Conservation (phyloP, 92 coral and sea anemone genomes). For the Blastomussa wellsi region DNA sequence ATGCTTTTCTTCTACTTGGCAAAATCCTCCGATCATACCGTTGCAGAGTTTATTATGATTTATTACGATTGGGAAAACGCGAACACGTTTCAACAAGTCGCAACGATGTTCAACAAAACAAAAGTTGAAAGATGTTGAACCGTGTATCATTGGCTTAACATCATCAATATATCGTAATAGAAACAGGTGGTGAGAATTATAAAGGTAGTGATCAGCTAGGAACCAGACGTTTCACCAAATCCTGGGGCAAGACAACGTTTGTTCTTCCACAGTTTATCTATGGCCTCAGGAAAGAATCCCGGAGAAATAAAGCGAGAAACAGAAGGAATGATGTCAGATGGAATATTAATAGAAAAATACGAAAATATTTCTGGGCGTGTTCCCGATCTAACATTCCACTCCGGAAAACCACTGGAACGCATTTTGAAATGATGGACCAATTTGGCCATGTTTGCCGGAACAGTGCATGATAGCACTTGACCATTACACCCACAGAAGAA, state of each 20-base stretch:
- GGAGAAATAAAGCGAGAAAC: background rate
- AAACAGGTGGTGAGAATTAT: background rate
- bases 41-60: too few species aligned
- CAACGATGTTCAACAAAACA: too few species aligned
- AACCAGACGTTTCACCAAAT: background rate
- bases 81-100: too few species aligned
- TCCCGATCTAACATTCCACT: background rate
- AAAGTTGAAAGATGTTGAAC: too few species aligned
- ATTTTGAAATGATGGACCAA: background rate
- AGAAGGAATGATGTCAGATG: background rate
- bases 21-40: too few species aligned
- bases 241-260: background rate
- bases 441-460: background rate
- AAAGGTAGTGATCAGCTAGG: background rate
- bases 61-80: too few species aligned
- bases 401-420: background rate
- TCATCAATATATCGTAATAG: background rate
- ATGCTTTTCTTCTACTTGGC: too few species aligned
- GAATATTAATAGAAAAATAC: background rate
- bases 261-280: background rate
- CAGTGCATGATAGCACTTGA: background rate
- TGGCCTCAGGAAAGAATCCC: background rate
- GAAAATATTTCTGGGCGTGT: background rate
- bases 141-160: too few species aligned
- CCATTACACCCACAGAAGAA: background rate